phyloP scores from a whole-genome alignment of 2,113 vertebrate genomes.

The Tragelaphus imberbis region DNA sequence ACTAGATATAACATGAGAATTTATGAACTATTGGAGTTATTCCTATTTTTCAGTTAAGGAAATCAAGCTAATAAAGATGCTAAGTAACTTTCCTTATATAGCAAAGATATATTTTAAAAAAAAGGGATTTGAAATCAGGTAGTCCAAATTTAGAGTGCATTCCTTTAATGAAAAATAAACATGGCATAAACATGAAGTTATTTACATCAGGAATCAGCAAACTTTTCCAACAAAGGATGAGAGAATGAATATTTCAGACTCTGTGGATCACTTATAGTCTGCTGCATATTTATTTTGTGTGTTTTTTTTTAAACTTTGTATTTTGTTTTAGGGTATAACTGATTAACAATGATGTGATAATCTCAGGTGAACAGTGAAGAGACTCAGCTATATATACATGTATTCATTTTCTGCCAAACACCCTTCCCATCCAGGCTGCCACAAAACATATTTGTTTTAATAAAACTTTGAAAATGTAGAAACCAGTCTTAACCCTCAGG shows the following conservation, averaged over 20 bases:
- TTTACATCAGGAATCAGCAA: not conserved
- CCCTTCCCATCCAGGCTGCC: not conserved
- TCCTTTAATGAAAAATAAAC: not conserved
- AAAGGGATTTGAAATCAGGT: not conserved
- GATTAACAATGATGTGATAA: not conserved
- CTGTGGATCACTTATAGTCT: not conserved
- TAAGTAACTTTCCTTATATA: not conserved
- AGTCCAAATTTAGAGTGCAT: not conserved
- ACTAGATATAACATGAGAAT: not conserved
- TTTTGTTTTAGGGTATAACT: not conserved
- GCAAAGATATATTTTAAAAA: not conserved
- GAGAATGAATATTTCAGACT: not conserved
- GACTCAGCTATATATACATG: not conserved
- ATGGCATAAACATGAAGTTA: not conserved
- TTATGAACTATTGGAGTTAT: not conserved
- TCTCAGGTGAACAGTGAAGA: not conserved
- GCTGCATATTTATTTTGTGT: not conserved
- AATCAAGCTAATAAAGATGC: not conserved
- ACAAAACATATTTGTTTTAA: not conserved
- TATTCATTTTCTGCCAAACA: not conserved
- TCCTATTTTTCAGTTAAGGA: not conserved
- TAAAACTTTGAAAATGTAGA: not conserved
- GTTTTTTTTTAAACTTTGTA: not conserved
- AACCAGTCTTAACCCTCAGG: not conserved
- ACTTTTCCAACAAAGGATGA: not conserved